Percentiles rank a stretch among this genome's conserved stretches.
Conservation (phyloP, 2,113 vertebrate genomes). For the Rynchops niger region DNA sequence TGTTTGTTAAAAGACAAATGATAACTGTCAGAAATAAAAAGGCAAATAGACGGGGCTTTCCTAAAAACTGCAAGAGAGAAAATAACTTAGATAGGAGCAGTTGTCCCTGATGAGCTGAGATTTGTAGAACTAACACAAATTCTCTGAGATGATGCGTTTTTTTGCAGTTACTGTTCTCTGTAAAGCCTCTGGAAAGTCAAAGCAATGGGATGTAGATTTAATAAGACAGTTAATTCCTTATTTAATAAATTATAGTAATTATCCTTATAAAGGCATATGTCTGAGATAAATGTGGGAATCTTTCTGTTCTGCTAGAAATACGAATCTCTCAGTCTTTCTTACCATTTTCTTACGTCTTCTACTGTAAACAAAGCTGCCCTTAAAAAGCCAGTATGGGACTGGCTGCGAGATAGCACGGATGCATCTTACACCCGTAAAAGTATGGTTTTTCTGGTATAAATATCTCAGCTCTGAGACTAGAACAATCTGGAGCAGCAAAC, state of each 20-base stretch:
- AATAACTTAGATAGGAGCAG: not conserved
- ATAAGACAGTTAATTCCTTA: not conserved
- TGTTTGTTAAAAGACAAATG: not conserved
- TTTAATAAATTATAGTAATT: not conserved
- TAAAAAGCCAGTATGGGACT: not conserved
- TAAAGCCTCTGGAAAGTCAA: not conserved
- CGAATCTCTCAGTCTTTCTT: not conserved
- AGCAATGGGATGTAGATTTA: not conserved
- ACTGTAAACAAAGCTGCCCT: not conserved
- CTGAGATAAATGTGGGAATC: not conserved
- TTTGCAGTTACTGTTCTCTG: not conserved
- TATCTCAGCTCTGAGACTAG: not conserved
- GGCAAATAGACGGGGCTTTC: not conserved
- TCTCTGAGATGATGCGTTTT: not conserved
- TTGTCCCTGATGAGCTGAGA: not conserved
- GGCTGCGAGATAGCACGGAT: not conserved
- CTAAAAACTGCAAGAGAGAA: not conserved
- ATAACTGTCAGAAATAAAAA: not conserved
- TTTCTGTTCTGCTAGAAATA: not conserved
- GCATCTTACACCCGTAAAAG: not conserved
- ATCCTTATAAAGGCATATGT: not conserved
- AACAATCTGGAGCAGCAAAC: slow-evolving; percentile 41
- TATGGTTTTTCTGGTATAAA: not conserved
- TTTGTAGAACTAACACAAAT: not conserved
- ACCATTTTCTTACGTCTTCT: not conserved